A percentile compares a stretch with the other conserved stretches of the same genome.
phyloP scores from a whole-genome alignment of 2,113 vertebrate species.

The Gila orcuttii region DNA sequence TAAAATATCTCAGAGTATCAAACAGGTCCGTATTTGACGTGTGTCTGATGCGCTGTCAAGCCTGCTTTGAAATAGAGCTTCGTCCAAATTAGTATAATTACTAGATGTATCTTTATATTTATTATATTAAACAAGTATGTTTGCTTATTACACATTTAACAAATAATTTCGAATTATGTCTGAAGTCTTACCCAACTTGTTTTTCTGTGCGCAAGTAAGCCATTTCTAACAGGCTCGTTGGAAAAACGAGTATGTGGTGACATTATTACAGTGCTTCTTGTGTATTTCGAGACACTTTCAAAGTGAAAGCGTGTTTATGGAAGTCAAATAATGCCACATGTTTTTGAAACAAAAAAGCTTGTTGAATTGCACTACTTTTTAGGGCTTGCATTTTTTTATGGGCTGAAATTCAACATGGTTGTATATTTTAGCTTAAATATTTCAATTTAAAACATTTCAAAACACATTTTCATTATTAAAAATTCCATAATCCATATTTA shows the following conservation, averaged over 20 bases:
- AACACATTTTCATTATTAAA: too few species aligned
- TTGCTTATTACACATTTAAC: not conserved
- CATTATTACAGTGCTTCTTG: too few species aligned
- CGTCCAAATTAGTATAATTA: constrained; percentile 10
- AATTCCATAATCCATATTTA: too few species aligned
- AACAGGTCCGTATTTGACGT: constrained; percentile 74
- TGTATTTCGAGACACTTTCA: not conserved
- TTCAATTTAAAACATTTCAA: too few species aligned
- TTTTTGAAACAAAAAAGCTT: too few species aligned
- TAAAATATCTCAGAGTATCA: constrained; percentile 78
- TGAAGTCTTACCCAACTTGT: not conserved
- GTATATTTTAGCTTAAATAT: too few species aligned
- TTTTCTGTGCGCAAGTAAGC: not conserved
- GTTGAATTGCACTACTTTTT: too few species aligned
- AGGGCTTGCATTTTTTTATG: too few species aligned
- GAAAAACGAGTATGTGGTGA: too few species aligned
- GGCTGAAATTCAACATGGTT: too few species aligned
- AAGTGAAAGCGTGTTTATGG: not conserved
- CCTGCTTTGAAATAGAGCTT: constrained; percentile 13
- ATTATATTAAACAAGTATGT: not conserved
- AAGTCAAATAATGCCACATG: too few species aligned
- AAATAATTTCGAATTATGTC: not conserved
- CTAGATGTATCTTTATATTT: constrained; percentile 17
- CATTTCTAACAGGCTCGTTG: not conserved
- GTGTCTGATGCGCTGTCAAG: constrained; percentile 67